Conservation (phyloP, 2,888 invertebrate genomes). For the Noctua janthe region DNA sequence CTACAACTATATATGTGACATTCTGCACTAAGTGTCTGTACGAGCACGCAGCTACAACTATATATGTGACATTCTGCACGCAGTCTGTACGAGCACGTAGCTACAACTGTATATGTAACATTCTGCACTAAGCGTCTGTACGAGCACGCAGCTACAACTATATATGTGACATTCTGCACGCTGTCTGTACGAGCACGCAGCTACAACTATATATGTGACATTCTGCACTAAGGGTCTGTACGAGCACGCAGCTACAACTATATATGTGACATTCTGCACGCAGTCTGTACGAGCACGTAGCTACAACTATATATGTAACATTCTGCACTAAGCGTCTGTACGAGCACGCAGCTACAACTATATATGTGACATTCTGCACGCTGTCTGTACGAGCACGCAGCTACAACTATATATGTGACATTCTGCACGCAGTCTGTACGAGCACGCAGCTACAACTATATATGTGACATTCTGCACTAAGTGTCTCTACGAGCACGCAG, state of each 20-base stretch:
- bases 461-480: not conserved
- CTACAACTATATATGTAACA: not conserved
- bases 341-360: not conserved
- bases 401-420: not conserved
- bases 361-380: not conserved
- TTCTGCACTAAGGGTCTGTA: not conserved
- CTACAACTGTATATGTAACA: not conserved
- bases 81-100: not conserved
- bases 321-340: not conserved
- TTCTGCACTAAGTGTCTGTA: not conserved
- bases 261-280: not conserved
- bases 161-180: not conserved
- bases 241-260: not conserved
- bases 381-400: not conserved
- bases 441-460: not conserved
- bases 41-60: not conserved
- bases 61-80: not conserved
- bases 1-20: not conserved
- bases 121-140: not conserved
- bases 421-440: not conserved
- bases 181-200: not conserved
- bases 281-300: not conserved
- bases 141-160: no score
- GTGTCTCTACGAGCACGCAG: not conserved
- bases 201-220: not conserved